Evolutionary conservation across 2,797 vertebrate species (phyloP).

Genomic region (Brachymystax lenok): DNA sequence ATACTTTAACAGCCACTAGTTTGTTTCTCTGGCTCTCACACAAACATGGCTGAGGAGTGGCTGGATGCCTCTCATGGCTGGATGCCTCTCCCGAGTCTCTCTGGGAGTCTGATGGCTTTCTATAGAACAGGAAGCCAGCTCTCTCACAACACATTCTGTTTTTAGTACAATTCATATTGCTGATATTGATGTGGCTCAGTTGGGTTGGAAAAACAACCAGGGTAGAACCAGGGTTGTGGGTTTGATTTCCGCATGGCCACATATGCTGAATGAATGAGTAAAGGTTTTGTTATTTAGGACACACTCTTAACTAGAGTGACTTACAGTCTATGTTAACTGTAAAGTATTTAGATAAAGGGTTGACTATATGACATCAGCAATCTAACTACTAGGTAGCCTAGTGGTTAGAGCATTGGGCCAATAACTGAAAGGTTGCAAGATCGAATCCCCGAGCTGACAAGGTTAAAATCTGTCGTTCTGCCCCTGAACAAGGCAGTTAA

Average conservation of each 20-base stretch:
- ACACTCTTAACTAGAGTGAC: not conserved
- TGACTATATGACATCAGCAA: too few relatives aligned
- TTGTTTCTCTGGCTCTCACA: slow-evolving; percentile 10
- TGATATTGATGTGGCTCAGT: not conserved
- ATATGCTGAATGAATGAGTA: not conserved
- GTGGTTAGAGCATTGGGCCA: too few relatives aligned
- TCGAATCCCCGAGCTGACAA: too few relatives aligned
- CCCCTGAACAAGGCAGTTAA: too few relatives aligned
- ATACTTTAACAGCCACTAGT: not conserved
- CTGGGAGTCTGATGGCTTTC: not conserved
- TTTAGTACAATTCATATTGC: not conserved
- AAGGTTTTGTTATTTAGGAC: not conserved
- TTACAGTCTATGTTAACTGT: not conserved
- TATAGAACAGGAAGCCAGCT: not conserved
- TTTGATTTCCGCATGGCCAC: not conserved
- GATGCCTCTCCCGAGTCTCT: not conserved
- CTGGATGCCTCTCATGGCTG: not conserved
- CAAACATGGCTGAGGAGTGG: not conserved
- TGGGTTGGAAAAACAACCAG: too few relatives aligned
- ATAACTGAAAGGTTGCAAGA: too few relatives aligned
- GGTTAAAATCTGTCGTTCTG: too few relatives aligned
- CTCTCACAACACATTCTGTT: not conserved
- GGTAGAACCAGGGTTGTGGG: not conserved
- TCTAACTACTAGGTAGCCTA: not conserved
- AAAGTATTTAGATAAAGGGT: not conserved